Percentiles rank a stretch among this genome's conserved stretches.
Evolutionary conservation across 2,113 vertebrate genomes (phyloP).

Genomic region (Scalopus aquaticus): DNA sequence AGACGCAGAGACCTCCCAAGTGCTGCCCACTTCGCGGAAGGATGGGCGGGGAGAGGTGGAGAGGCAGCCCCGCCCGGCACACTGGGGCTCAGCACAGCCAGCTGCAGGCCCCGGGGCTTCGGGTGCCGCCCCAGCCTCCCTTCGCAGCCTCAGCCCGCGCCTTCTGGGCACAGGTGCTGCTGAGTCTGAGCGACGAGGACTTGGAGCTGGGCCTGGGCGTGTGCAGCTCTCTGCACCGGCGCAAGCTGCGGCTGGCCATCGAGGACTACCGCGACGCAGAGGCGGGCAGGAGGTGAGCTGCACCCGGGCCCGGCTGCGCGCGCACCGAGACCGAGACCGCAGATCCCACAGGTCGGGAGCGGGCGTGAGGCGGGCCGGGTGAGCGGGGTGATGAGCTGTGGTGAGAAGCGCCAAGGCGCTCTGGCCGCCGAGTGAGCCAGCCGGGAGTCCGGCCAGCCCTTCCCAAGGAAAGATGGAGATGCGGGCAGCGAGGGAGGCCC

Average conservation of each 20-base stretch:
- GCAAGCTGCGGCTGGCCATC: slow-evolving; percentile 91
- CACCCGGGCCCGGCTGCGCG: not conserved
- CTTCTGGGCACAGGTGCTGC: slow-evolving; percentile 84
- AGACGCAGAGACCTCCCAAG: fast-evolving
- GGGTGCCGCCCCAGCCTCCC: not conserved
- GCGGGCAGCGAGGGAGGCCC: not conserved
- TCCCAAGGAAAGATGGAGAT: not conserved
- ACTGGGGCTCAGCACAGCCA: not conserved
- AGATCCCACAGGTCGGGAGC: too few relatives aligned
- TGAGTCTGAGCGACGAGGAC: slow-evolving; percentile 91
- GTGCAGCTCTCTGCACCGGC: slow-evolving; percentile 90
- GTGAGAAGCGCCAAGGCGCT: too few relatives aligned
- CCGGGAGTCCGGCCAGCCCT: not conserved
- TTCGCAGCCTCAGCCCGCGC: not conserved
- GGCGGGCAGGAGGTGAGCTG: slow-evolving; percentile 88
- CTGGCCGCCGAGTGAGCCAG: not conserved
- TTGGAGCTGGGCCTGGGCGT: slow-evolving; percentile 90
- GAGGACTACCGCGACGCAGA: slow-evolving; percentile 93
- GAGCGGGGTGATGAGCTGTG: not conserved
- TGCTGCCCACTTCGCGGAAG: not conserved
- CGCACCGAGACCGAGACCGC: not conserved
- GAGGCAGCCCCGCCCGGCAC: not conserved
- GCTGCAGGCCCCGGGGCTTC: not conserved
- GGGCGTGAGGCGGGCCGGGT: not conserved
- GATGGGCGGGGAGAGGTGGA: fast-evolving